Conservation (phyloP, 2,797 vertebrate species). For the Jordanella pulchra region DNA sequence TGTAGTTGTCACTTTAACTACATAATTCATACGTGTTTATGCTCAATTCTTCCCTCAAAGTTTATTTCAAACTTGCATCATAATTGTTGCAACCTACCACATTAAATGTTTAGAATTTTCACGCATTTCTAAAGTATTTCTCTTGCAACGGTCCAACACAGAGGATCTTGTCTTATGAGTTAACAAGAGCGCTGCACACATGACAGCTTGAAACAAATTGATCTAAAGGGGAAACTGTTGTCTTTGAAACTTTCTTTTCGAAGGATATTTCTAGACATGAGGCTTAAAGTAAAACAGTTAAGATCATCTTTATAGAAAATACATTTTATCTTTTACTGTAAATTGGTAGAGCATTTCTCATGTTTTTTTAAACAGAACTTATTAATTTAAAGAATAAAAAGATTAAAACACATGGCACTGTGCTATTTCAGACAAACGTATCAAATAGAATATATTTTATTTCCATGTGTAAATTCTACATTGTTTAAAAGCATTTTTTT, state of each 20-base stretch:
- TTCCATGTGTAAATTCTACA: background rate
- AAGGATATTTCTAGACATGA: constrained; percentile 10
- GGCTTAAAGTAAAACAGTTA: constrained; percentile 17
- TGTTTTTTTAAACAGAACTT: background rate
- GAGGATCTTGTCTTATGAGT: constrained; percentile 12
- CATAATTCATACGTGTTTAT: background rate
- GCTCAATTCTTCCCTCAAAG: background rate
- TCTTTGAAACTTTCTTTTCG: constrained; percentile 14
- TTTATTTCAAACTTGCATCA: constrained; percentile 17
- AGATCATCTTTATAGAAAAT: constrained; percentile 16
- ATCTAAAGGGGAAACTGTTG: constrained; percentile 12
- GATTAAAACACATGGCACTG: background rate
- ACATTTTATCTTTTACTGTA: background rate
- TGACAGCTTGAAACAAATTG: constrained; percentile 20
- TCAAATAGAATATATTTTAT: background rate
- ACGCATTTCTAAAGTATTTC: constrained; percentile 18
- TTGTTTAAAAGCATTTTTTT: background rate
- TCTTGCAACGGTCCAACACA: constrained; percentile 17
- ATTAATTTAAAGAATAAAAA: background rate
- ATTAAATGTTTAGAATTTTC: constrained; percentile 5
- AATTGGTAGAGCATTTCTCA: constrained; percentile 2
- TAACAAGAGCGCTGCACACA: constrained; percentile 3
- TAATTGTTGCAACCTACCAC: constrained; percentile 7
- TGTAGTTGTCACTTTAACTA: background rate
- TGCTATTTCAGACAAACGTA: background rate